phyloP scores from a whole-genome alignment of 2,888 invertebrate species.

The Lasius platythorax region DNA sequence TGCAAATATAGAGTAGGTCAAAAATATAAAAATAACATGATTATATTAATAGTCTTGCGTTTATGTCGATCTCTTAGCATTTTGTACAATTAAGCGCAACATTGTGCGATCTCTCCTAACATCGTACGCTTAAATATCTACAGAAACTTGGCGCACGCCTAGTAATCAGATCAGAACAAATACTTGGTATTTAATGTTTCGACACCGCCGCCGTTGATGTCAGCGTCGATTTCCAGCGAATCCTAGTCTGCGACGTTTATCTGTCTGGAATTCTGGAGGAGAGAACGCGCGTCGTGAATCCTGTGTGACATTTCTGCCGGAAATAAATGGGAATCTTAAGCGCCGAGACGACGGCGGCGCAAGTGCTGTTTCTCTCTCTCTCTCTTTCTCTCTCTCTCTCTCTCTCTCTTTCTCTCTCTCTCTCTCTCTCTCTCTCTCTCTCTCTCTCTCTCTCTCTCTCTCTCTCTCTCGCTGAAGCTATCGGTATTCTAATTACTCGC shows the following conservation, averaged over 20 bases:
- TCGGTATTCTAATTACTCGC: slow-evolving; percentile 75
- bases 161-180: slow-evolving; percentile 37
- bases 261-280: slow-evolving; percentile 29
- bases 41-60: not conserved
- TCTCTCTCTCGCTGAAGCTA: slow-evolving; percentile 55
- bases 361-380: not conserved
- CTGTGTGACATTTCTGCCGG: slow-evolving; percentile 64
- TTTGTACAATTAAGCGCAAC: not conserved
- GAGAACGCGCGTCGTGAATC: slow-evolving; percentile 43
- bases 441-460: not conserved
- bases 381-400: not conserved
- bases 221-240: slow-evolving; percentile 41
- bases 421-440: not conserved
- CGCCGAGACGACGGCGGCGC: slow-evolving; percentile 15
- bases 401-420: no score
- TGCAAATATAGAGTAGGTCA: not conserved
- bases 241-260: slow-evolving; percentile 38
- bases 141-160: not conserved
- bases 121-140: not conserved
- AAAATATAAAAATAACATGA: not conserved
- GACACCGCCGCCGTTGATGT: slow-evolving; percentile 13
- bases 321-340: slow-evolving; percentile 64
- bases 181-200: slow-evolving; percentile 26
- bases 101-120: not conserved
- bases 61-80: not conserved